Base-by-base conservation (phyloP, 2,797 vertebrate genomes). In the Psittacula derbiana region DNA sequence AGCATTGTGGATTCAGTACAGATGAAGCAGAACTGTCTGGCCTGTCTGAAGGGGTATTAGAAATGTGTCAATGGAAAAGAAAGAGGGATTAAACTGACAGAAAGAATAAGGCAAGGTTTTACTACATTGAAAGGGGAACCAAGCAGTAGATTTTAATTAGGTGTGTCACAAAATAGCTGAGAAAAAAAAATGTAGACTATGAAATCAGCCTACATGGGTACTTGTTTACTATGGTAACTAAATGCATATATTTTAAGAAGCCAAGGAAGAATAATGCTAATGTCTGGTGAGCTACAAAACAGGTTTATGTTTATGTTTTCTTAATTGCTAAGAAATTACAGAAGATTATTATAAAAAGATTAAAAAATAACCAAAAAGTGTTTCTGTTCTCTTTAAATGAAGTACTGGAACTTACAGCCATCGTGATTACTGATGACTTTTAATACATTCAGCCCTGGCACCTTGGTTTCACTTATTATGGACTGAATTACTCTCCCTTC, bases 101-200 rank as follows among this genome's bases (percentile, higher is more conserved):
- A 89, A 57, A 78, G 81, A 95, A 83, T 72, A 93, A 92, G 93
- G 70, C 12, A 57, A 50, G 65, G 38, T 40, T 95, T 96, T 86
- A 92, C 85, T 89, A 69, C 80, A 65, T 55, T 65, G 79, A 90
- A 92, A 93, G 89, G 57, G 71, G 47, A 95, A 80, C 36, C 30
- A 91, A 91, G 71, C 69, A 96, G 87, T 30, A 87, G 62, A 90
- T 90, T 96, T 96, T 98, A 95, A 97, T 97, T 96, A 96, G 60
- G 72, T 88, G 43, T 82, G 86, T 95, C 94, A 96, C 75, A 95
- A 97, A 97, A 95, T 46, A 97, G 94, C 69, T 78, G 44, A 71
- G 43, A 57, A 88, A 47, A 76, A 57, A 75, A 88, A 97, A 91
- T 79, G 60, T 80, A 71, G 4, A 95, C 84, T 72, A 76, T 28